A percentile compares a stretch with the other conserved stretches of the same genome.
These are phyloP conservation scores for Chaenocephalus aceratus DNA, from an alignment of 2,113 vertebrate species.

Conservation along the genomic window DNA sequence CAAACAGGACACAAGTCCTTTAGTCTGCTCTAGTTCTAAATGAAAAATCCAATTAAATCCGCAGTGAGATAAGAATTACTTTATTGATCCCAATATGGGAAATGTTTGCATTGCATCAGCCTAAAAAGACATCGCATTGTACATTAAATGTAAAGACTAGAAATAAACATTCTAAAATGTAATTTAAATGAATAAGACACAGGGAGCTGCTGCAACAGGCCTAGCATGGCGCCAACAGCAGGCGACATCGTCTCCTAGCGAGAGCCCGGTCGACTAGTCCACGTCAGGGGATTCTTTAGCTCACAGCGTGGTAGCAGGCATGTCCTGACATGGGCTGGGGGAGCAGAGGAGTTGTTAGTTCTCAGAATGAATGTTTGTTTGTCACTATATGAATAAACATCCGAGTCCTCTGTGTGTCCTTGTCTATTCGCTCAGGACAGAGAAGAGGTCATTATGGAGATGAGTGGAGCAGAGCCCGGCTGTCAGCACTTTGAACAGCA, in stretches of 20 bases:
- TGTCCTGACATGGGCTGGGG: background rate
- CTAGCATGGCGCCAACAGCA: too few species aligned
- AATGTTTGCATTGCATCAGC: too few species aligned
- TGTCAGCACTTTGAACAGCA: constrained; percentile 96
- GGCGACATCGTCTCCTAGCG: background rate
- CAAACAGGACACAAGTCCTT: background rate
- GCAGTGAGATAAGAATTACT: too few species aligned
- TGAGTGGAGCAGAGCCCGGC: constrained; percentile 92
- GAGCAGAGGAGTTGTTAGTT: background rate
- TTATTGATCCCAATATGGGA: too few species aligned
- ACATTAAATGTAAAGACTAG: too few species aligned
- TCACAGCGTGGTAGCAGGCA: background rate
- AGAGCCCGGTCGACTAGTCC: background rate
- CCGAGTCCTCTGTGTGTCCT: constrained; percentile 10
- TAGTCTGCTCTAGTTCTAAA: too few species aligned
- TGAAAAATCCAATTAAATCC: too few species aligned
- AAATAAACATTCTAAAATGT: too few species aligned
- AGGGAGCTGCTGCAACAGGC: too few species aligned
- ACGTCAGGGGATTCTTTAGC: constrained; percentile 41
- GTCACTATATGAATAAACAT: constrained; percentile 19
- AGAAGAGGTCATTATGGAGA: constrained; percentile 94
- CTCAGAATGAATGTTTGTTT: constrained; percentile 18
- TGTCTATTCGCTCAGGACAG: constrained; percentile 85
- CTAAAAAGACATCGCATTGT: too few species aligned
- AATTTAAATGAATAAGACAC: too few species aligned